Base-by-base conservation (phyloP, 1,140 invertebrate species). In the Rhopalosiphum maidis region DNA sequence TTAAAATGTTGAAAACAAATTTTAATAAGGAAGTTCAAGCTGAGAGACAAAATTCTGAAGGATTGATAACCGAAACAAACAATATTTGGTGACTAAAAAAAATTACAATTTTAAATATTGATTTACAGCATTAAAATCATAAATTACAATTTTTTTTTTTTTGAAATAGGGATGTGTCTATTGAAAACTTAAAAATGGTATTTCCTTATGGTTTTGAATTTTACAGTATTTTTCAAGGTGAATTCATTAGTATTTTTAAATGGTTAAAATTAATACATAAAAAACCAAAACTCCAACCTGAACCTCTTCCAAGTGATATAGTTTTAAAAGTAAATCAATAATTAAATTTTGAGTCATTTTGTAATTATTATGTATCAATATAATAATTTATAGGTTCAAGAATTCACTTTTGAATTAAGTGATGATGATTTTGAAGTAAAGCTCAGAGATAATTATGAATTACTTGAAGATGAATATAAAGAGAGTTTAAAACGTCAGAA, bases 381-480 rank as follows among this genome's bases (percentile, higher is more conserved):
- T 22, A 88, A 94, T 60, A 86, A 90, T 94, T 94, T 95, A 89
- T 94, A 97, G 97, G 96, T 98, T 37, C 97, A 97, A 95, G 97
- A 97, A 94, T 97, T 98, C 95, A 95, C 97, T 7, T 97, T 99
- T 93, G 98, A 99, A 96, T 97, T 99, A 95, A 97, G 97, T 94
- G 99, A 99, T 95, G 99, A 99, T 97, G 98, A 99, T 3, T 99
- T 99, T 95, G 99, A 99, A 96, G 98, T 99, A 1, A 98, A 98
- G 95, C 95, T 99, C 6, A 96, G 98, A 4, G 98, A 99, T 94
- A 99, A 99, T 95, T 99, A 99, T 95, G 99, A 99, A 95, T 95
- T 99, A 1, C 95, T 99, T 41, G 98, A 98, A 95, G 99, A 99
- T 95, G 99, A 99, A 95, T 99, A 99, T 94, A 97, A 98, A 94